phyloP scores from a whole-genome alignment of 1,140 invertebrate species.

The Himalopsyche phryganea region DNA sequence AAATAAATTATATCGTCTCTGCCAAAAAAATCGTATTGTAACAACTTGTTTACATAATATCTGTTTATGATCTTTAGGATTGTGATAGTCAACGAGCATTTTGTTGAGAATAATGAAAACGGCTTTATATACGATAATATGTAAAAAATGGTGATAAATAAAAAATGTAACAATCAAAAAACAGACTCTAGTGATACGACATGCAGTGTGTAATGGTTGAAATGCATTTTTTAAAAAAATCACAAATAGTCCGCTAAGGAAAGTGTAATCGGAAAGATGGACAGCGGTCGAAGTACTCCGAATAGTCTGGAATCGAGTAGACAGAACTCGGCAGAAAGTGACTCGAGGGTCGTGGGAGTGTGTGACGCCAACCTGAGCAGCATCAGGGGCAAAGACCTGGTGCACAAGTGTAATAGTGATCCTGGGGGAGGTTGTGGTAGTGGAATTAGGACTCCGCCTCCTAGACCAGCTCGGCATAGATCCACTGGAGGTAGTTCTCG shows the following conservation, averaged over 20 bases:
- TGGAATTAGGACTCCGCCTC: constrained; percentile 32
- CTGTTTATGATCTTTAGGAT: too few relatives aligned
- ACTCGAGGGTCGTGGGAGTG: constrained; percentile 25
- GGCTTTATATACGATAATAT: too few relatives aligned
- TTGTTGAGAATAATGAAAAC: too few relatives aligned
- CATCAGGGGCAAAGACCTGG: constrained; percentile 54
- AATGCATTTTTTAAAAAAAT: background rate
- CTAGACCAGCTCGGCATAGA: constrained; percentile 43
- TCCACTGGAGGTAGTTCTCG: constrained; percentile 54
- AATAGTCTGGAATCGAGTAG: constrained; percentile 46
- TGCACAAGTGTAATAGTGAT: constrained; percentile 63
- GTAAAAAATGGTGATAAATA: too few relatives aligned
- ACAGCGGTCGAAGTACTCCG: constrained; percentile 30
- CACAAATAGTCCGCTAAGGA: background rate
- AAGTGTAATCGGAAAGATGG: constrained; percentile 11
- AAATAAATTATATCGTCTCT: too few relatives aligned
- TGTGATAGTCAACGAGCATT: too few relatives aligned
- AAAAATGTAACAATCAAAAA: too few relatives aligned
- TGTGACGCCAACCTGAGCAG: constrained; percentile 8
- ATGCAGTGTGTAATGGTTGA: background rate
- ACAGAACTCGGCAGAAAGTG: constrained; percentile 47
- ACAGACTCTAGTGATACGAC: too few relatives aligned
- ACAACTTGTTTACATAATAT: too few relatives aligned
- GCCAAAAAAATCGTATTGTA: too few relatives aligned
- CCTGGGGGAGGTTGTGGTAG: constrained; percentile 47